These are phyloP conservation scores for Callipepla californica DNA, from an alignment of 2,113 vertebrate species.

Conservation along the genomic window DNA sequence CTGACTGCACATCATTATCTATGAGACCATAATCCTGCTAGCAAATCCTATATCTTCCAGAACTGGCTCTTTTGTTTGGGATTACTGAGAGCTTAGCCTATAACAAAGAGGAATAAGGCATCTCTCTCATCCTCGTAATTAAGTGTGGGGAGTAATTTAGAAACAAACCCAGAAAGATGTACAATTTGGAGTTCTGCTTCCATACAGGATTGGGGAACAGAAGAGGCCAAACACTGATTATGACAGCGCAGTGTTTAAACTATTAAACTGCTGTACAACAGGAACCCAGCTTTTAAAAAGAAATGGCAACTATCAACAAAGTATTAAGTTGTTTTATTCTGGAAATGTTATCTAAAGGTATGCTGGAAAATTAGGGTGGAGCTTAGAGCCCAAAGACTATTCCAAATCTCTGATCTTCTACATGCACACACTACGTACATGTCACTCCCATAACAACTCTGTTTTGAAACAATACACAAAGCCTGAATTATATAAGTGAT, in stretches of 20 bases:
- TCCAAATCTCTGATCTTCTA: background rate
- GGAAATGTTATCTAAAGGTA: conserved; percentile 68
- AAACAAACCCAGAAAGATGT: conserved; percentile 90
- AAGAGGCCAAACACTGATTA: conserved; percentile 81
- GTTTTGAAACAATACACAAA: background rate
- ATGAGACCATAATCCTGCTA: conserved; percentile 92
- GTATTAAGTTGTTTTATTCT: conserved; percentile 44
- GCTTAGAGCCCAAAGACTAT: background rate
- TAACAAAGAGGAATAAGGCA: conserved; percentile 99
- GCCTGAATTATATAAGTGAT: background rate
- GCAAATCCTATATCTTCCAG: conserved; percentile 94
- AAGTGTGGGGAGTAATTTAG: conserved; percentile 99
- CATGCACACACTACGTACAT: rapidly evolving
- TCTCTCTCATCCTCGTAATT: conserved; percentile 98
- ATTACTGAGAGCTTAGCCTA: conserved; percentile 98
- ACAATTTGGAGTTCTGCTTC: conserved; percentile 85
- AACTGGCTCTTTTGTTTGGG: conserved; percentile 99
- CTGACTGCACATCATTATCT: conserved; percentile 96
- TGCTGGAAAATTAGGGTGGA: conserved; percentile 55
- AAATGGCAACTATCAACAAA: conserved; percentile 72
- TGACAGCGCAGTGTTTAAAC: conserved; percentile 81
- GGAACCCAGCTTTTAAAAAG: conserved; percentile 78
- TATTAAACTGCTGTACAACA: conserved; percentile 77
- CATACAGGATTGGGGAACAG: conserved; percentile 74
- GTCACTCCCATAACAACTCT: background rate